Percentiles rank a stretch among this genome's conserved stretches.
Evolutionary conservation across 2,797 vertebrate species (phyloP).

Genomic region (Peromyscus melanophrys): DNA sequence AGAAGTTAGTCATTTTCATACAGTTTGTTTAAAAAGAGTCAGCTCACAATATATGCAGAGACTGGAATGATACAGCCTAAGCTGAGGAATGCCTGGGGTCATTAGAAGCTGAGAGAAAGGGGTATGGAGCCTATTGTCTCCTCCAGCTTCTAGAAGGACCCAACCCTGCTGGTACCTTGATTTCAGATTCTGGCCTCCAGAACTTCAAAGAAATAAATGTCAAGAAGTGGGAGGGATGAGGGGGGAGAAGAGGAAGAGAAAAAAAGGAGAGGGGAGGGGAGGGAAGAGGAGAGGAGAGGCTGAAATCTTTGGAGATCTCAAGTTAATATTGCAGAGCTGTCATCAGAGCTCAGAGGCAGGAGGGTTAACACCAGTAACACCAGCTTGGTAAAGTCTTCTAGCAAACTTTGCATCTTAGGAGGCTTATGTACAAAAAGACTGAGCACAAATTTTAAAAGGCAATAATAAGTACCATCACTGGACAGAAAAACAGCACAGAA

Average conservation of each 20-base stretch:
- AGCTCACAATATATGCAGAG: neutral
- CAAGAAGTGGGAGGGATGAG: neutral
- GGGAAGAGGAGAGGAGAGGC: neutral
- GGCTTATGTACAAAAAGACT: neutral
- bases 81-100: neutral
- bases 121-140: neutral
- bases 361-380: neutral
- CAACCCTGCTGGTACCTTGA: neutral
- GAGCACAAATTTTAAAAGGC: neutral
- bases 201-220: neutral
- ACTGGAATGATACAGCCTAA: neutral
- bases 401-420: neutral
- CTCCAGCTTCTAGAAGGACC: neutral
- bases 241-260: neutral
- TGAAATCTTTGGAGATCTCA: neutral
- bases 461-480: neutral
- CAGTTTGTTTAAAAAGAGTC: neutral
- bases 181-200: neutral
- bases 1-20: neutral
- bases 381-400: neutral
- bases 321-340: neutral
- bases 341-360: neutral
- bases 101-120: neutral
- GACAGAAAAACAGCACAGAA: neutral
- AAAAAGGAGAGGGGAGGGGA: neutral